Evolutionary conservation across 2,888 invertebrate genomes (phyloP).

Genomic region (Minunthozetes semirufus): DNA sequence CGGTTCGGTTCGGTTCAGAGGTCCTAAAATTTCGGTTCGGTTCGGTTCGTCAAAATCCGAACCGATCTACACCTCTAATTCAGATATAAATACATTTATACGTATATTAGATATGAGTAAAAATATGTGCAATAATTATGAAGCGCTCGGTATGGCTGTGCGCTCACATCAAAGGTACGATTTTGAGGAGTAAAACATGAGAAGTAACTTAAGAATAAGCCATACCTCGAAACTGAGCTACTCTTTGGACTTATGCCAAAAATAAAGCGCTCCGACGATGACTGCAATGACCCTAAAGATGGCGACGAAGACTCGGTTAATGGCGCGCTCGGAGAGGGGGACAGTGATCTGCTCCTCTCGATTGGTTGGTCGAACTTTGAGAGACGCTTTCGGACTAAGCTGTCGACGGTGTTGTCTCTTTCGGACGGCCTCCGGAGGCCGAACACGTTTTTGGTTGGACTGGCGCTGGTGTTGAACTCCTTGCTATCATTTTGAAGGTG

Average conservation of each 20-base stretch:
- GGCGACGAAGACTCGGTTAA: background rate
- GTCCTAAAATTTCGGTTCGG: too few relatives aligned
- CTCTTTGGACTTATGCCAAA: constrained; percentile 37
- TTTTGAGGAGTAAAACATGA: background rate
- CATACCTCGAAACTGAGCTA: constrained; percentile 37
- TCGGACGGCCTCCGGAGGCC: background rate
- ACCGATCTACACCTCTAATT: too few relatives aligned
- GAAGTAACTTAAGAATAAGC: background rate
- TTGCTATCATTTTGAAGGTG: background rate
- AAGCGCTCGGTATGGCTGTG: too few relatives aligned
- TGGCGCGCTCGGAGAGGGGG: background rate
- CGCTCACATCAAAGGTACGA: too few relatives aligned
- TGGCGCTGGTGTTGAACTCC: background rate
- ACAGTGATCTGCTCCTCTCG: background rate
- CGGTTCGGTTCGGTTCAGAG: too few relatives aligned
- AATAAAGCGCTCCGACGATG: constrained; percentile 11
- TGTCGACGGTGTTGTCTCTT: background rate
- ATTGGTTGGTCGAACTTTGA: constrained; percentile 15
- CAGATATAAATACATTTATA: too few relatives aligned
- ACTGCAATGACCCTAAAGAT: constrained; percentile 20
- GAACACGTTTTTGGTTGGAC: background rate
- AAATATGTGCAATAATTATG: too few relatives aligned
- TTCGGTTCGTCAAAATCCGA: too few relatives aligned
- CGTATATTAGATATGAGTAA: too few relatives aligned
- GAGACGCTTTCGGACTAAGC: constrained; percentile 26